Evolutionary conservation across 2,113 vertebrate genomes (phyloP), one percentile per base, ranked within the genome.

Genomic region (Epinephelus moara): DNA sequence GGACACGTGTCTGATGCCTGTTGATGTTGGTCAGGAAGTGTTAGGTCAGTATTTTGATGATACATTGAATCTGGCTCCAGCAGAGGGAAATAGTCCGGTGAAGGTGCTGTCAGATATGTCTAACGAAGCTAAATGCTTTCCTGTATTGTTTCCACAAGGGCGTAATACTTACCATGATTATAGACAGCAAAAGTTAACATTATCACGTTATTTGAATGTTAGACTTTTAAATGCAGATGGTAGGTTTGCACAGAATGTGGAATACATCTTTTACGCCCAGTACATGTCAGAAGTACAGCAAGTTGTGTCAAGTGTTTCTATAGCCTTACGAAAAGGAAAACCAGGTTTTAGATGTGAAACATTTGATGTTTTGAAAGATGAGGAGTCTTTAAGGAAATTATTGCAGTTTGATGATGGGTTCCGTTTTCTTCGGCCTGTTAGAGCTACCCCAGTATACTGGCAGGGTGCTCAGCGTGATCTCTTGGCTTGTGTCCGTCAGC

Each of bases 21-120:
- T 47, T 3, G 77, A 70, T 42, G 21, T 79, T 10, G 77, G 77
- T 61, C 66, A 70, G 57, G 77, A 79, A 53, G 17, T 17, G 0
- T 15, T 79, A 6, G 56, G 60, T 60, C 64, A 69, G 1, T 37
- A 70, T 50, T 50, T 61, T 50, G 64, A 70, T n/a, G 5, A 15
- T n/a, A 52, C 33, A 3, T 59, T 70, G 15, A 37, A 70, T 50
- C 1, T 78, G 3, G 42, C 66, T 1, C 66, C 64, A 19, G 56
- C 66, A 2, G 66, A 76, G 49, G 40, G 72, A 0, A 76, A 47
- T n/a, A 47, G 0, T 47, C 79, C 79, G 11, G 60, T 81, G 0
- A 25, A 10, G 9, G 2, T 70, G 6, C 1, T 70, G 0, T 6
- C n/a, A 0, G 49, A 80, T 42, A 1, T 4, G 0, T 2, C 4